Percentiles rank a stretch among this genome's conserved stretches.
Evolutionary conservation across 2,113 vertebrate genomes (phyloP).

Genomic region (Limanda limanda): DNA sequence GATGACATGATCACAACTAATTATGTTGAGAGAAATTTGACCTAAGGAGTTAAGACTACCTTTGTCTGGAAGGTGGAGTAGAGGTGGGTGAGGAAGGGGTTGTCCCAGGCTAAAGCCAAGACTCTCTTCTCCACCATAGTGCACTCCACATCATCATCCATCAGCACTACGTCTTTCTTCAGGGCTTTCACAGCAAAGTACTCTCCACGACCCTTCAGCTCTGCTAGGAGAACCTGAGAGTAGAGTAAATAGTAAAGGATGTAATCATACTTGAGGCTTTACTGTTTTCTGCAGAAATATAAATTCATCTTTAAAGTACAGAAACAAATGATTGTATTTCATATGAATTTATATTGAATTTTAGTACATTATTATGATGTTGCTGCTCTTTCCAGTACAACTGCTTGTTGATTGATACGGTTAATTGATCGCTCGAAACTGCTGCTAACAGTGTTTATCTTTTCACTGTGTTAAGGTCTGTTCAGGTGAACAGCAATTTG

Average conservation of each 20-base stretch:
- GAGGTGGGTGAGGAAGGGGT: slow-evolving; percentile 97
- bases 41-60: slow-evolving; percentile 73
- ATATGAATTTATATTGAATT: too few species aligned
- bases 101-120: slow-evolving; percentile 94
- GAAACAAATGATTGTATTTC: too few species aligned
- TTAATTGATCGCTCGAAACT: too few species aligned
- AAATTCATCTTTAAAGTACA: too few species aligned
- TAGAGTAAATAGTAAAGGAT: too few species aligned
- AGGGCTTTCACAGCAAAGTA: slow-evolving; percentile 96
- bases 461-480: too few species aligned
- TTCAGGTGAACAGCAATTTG: too few species aligned
- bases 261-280: not conserved
- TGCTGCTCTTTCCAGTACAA: too few species aligned
- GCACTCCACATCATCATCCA: slow-evolving; percentile 98
- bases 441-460: too few species aligned
- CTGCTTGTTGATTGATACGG: too few species aligned
- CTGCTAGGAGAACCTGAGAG: slow-evolving; percentile 91
- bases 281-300: not conserved
- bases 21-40: not conserved
- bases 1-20: not conserved
- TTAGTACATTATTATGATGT: too few species aligned
- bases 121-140: slow-evolving; percentile 99
- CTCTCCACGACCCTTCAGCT: slow-evolving; percentile 91
- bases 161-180: slow-evolving; percentile 99
- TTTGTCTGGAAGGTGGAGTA: slow-evolving; percentile 97